phyloP scores from a whole-genome alignment of 1,140 invertebrate species.

The Trichonephila inaurata region DNA sequence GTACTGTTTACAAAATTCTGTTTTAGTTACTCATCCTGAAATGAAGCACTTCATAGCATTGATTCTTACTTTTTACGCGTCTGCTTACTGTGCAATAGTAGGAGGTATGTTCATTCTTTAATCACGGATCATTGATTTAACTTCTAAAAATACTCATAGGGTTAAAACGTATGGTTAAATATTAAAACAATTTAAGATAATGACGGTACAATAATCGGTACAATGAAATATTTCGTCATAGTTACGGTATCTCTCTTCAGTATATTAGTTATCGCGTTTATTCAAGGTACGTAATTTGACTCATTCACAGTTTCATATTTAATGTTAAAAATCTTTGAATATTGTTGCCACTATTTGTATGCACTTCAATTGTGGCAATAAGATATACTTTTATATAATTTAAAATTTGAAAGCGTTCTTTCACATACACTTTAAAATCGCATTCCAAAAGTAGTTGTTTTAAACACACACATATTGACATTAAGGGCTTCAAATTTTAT shows the following conservation, averaged over 20 bases:
- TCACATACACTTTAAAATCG: too few relatives aligned
- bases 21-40: background rate
- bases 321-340: too few relatives aligned
- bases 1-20: background rate
- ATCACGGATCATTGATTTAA: background rate
- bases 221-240: slow-evolving; percentile 16
- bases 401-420: too few relatives aligned
- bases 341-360: too few relatives aligned
- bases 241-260: background rate
- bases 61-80: background rate
- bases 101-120: slow-evolving; percentile 28
- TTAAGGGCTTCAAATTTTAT: too few relatives aligned
- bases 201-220: background rate
- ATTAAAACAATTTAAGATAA: background rate
- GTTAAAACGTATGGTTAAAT: background rate
- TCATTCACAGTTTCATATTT: too few relatives aligned
- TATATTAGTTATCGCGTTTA: background rate
- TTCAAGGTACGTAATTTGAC: background rate
- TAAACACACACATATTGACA: too few relatives aligned
- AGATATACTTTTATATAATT: too few relatives aligned
- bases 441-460: too few relatives aligned
- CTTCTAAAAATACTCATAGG: background rate
- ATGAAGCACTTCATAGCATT: slow-evolving; percentile 18
- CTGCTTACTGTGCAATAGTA: slow-evolving; percentile 33
- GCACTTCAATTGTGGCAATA: too few relatives aligned